phyloP scores from a whole-genome alignment of 2,113 vertebrate species.

The Malurus elegans region DNA sequence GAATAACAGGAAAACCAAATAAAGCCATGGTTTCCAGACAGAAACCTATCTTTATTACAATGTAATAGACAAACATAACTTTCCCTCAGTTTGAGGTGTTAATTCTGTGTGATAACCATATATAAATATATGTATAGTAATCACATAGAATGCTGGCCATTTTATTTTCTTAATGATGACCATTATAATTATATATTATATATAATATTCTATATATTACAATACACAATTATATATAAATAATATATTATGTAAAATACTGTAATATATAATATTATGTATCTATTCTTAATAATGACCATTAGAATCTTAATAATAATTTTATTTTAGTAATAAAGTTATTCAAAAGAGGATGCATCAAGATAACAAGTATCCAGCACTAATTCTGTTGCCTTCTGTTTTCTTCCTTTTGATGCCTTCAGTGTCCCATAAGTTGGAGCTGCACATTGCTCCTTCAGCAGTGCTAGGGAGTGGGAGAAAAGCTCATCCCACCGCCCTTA shows the following conservation, averaged over 20 bases:
- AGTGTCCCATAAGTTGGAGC: not conserved
- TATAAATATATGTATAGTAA: not conserved
- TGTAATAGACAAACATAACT: not conserved
- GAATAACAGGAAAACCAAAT: not conserved
- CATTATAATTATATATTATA: not conserved
- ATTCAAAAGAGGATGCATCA: not conserved
- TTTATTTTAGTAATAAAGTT: not conserved
- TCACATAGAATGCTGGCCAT: not conserved
- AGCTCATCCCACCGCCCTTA: not conserved
- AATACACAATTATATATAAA: no score
- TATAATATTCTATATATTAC: no score
- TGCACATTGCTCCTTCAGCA: not conserved
- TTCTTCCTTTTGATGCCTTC: not conserved
- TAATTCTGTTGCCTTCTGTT: not conserved
- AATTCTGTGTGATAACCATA: not conserved
- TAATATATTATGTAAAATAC: no score
- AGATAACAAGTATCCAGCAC: not conserved
- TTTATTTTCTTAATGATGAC: not conserved
- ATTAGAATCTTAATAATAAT: not conserved
- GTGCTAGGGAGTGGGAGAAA: accelerated
- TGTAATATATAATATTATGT: no score
- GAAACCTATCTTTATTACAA: not conserved
- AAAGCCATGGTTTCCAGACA: not conserved
- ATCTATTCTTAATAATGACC: no score
- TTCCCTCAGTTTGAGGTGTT: not conserved